Evolutionary conservation across 2,113 vertebrate species (phyloP).

Genomic region (Gavialis gangeticus): DNA sequence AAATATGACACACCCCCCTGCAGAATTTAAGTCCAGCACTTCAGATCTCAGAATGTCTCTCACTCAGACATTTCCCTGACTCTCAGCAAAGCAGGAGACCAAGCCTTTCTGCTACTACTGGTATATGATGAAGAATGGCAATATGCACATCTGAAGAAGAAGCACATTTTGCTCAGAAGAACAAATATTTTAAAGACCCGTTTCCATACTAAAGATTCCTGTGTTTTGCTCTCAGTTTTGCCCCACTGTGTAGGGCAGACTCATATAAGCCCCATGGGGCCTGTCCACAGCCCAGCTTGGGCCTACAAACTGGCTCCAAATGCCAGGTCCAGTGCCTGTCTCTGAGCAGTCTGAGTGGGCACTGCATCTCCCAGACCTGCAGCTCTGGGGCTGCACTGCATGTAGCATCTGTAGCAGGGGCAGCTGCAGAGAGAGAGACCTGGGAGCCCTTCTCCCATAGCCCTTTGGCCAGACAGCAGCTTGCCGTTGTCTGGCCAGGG

Average conservation of each 20-base stretch:
- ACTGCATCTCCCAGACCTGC: too few species aligned
- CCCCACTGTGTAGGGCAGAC: not conserved
- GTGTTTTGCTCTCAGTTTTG: not conserved
- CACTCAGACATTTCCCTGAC: not conserved
- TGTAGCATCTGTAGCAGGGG: too few species aligned
- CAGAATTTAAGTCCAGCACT: not conserved
- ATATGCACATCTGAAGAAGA: not conserved
- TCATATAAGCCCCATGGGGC: too few species aligned
- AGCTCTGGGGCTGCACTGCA: too few species aligned
- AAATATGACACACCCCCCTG: not conserved
- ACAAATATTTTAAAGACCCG: fast-evolving
- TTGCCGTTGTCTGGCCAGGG: too few species aligned
- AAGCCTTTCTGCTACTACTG: not conserved
- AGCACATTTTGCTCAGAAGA: conserved; percentile 20
- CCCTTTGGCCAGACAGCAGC: too few species aligned
- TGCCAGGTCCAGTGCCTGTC: too few species aligned
- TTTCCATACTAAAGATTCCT: not conserved
- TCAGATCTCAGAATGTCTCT: not conserved
- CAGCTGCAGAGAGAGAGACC: too few species aligned
- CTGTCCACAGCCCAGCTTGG: too few species aligned
- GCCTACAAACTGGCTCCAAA: too few species aligned
- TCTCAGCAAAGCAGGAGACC: not conserved
- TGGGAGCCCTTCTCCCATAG: too few species aligned
- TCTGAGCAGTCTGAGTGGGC: too few species aligned
- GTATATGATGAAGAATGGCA: not conserved